Conservation (phyloP, 2,888 invertebrate genomes). For the Euzetes globulus region DNA sequence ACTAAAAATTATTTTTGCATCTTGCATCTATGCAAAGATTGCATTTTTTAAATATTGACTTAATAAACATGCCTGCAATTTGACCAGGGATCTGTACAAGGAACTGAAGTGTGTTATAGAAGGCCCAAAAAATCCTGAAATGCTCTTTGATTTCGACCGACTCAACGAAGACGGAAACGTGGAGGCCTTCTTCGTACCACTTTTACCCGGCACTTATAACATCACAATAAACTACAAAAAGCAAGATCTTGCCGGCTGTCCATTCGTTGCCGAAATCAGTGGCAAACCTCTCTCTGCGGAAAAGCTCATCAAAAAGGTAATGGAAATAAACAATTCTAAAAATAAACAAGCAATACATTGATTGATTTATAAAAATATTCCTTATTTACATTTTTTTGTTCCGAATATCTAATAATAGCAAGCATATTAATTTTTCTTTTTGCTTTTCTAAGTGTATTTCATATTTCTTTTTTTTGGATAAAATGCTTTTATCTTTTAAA, state of each 20-base stretch:
- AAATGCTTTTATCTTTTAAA: no score
- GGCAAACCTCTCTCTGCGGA: not conserved
- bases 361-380: no score
- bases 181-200: conserved; percentile 1
- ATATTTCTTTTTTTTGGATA: no score
- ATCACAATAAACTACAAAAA: not conserved
- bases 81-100: not conserved
- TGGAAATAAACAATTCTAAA: not conserved
- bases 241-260: not conserved
- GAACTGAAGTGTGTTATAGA: not conserved
- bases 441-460: no score
- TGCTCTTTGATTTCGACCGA: not conserved
- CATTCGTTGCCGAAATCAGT: not conserved
- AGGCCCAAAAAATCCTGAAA: conserved; percentile 7
- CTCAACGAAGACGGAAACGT: not conserved
- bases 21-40: no score
- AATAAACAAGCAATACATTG: no score
- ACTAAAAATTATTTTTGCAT: no score
- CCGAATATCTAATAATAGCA: no score
- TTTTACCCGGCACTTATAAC: conserved; percentile 5
- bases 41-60: no score
- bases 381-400: no score
- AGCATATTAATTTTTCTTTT: no score
- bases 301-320: conserved; percentile 23
- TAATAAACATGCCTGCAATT: no score